Base-by-base conservation (phyloP, 2,888 invertebrate species). In the Phyto melanocephala region DNA sequence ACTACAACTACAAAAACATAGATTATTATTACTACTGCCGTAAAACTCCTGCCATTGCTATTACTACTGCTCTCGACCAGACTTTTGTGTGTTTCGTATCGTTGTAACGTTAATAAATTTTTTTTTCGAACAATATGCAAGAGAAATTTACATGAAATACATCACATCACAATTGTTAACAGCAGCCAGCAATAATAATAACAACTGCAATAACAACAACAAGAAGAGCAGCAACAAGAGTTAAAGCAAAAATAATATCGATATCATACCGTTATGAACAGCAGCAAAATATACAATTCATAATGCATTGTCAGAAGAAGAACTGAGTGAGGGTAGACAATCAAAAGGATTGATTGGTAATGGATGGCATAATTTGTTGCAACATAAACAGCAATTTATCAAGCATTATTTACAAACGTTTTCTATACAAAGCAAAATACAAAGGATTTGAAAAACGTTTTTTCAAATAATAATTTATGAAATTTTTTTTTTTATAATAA, bases 101-200 rank as follows among this genome's bases (percentile, higher is more conserved):
- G 45, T 72, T 28, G 28, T 37, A 60, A 1, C 62, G 72, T 47
- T 77, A 56, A 72, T 81, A 75, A 3, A 74, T 60, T 72, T n/a
- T n/a, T n/a, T n/a, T n/a, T 79, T 78, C 63, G 35, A 47, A 75
- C 65, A 75, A 79, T n/a, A n/a, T 79, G 52, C 74, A 60, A 82
- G 65, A 70, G 67, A 83, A 77, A 83, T 84, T 84, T 81, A 83
- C 83, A 84, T 83, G 83, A 68, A 81, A 79, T 81, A 68, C 76
- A 76, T 77, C 75, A 81, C 79, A 76, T 78, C 81, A 83, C 77
- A 77, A 74, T 70, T 77, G 77, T 58, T 70, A 80, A 72, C 58
- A 67, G 58, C 71, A 78, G 17, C 54, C 63, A 71, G 63, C 37
- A 71, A 47, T 42, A 40, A 24, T 22, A 67, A 33, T 72, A 68